Conservation (phyloP, 2,113 vertebrate genomes). For the Crotalus helleri region DNA sequence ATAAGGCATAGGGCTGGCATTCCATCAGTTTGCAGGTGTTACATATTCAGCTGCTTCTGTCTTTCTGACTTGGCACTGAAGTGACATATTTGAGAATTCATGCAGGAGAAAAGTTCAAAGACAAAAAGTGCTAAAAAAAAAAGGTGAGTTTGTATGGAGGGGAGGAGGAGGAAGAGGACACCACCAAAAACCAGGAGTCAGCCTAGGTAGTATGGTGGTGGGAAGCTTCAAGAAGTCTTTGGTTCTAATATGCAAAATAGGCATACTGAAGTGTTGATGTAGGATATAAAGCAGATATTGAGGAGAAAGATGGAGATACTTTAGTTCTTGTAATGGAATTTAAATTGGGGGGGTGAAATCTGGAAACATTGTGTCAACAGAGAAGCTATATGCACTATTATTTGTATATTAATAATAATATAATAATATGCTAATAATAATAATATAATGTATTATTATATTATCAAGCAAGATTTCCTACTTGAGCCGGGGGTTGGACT, state of each 20-base stretch:
- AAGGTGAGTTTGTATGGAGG: not conserved
- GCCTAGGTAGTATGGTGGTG: slow-evolving; percentile 18
- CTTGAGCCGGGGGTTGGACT: not conserved
- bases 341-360: slow-evolving; percentile 19
- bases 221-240: slow-evolving; percentile 32
- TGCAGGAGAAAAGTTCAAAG: not conserved
- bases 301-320: slow-evolving; percentile 19
- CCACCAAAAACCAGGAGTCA: slow-evolving; percentile 8
- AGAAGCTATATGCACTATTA: not conserved
- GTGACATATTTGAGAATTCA: not conserved
- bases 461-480: not conserved
- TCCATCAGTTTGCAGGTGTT: not conserved
- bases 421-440: not conserved
- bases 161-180: slow-evolving; percentile 8
- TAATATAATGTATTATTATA: not conserved
- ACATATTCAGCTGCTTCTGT: not conserved
- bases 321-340: slow-evolving; percentile 30
- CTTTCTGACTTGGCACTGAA: not conserved
- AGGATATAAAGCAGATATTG: not conserved
- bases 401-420: not conserved
- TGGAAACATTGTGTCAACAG: not conserved
- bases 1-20: not conserved
- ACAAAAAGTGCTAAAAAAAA: slow-evolving; percentile 24
- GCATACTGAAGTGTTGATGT: slow-evolving; percentile 13
- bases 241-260: not conserved